Conservation (phyloP, 2,113 vertebrate genomes). For the Rhombomys opimus region DNA sequence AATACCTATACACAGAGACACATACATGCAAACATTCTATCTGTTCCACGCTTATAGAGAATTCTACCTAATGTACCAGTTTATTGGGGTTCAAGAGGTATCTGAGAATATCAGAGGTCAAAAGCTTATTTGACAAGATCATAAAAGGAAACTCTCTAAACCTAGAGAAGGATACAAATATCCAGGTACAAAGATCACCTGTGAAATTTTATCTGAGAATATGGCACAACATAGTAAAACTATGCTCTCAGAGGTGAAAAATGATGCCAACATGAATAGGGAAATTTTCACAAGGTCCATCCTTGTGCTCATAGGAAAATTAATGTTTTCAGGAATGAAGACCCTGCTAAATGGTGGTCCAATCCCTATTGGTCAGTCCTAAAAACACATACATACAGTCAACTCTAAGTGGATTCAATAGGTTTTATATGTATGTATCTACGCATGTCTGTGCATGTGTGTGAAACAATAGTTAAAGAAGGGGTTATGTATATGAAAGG, state of each 20-base stretch:
- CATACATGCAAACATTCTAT: neutral
- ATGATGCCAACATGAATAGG: neutral
- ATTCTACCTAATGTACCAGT: neutral
- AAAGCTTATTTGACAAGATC: neutral
- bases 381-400: neutral
- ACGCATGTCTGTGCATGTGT: neutral
- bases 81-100: neutral
- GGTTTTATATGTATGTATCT: neutral
- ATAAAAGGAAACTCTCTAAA: neutral
- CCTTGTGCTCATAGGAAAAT: neutral
- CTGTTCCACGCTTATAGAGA: neutral
- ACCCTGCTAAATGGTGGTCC: neutral
- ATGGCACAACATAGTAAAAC: neutral
- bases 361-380: neutral
- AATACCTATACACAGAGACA: neutral
- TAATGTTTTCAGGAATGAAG: neutral
- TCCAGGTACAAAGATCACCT: neutral
- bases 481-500: neutral
- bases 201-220: neutral
- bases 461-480: neutral
- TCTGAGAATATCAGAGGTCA: neutral
- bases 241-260: neutral
- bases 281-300: neutral
- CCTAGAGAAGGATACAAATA: neutral
- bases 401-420: neutral